Base-by-base conservation (phyloP, 2,113 vertebrate species). In the Grantiella picta region DNA sequence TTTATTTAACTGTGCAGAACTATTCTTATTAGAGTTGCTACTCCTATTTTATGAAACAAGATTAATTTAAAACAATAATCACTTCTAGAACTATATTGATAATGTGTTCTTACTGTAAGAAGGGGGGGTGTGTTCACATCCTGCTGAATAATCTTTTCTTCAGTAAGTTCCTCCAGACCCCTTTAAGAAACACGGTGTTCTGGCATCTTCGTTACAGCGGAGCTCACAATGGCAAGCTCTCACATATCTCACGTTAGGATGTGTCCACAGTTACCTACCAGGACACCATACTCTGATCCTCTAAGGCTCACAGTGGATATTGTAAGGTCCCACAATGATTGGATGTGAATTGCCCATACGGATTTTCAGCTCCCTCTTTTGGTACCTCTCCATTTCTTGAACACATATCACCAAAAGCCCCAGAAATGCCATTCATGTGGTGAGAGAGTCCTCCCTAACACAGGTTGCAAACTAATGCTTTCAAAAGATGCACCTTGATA, bases 1-100 rank as follows among this genome's bases (percentile, higher is more conserved):
- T 91, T 92, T 69, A 85, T 94, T 81, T 92, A 72, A 69, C 85
- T n/a, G 59, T 45, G 70, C 63, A 69, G 78, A 92, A 59, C 64
- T 90, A 42, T 93, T 95, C 71, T 75, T 66, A 29, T 71, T 93
- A 85, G 69, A 12, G 0, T 35, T 80, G 33, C 36, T 87, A 42
- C 35, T 87, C 10, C 42, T 65, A 27, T 83, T 96, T 92, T 81
- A 56, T 81, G 64, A 85, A 94, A 92, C 47, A 82, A 70, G n/a
- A 89, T 54, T 77, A 52, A 86, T 71, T 90, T 82, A 90, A 70
- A 70, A 66, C 38, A 91, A 91, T 84, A 82, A 73, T 73, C 11
- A 52, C 18, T 93, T 86, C 68, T 81, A 45, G 33, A 82, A 93
- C 93, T 40, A 56, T 21, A 73, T 28, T n/a, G 59, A 63, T 63